Base-by-base conservation (phyloP, 2,888 invertebrate genomes). In the Mesorhabditis sp. region DNA sequence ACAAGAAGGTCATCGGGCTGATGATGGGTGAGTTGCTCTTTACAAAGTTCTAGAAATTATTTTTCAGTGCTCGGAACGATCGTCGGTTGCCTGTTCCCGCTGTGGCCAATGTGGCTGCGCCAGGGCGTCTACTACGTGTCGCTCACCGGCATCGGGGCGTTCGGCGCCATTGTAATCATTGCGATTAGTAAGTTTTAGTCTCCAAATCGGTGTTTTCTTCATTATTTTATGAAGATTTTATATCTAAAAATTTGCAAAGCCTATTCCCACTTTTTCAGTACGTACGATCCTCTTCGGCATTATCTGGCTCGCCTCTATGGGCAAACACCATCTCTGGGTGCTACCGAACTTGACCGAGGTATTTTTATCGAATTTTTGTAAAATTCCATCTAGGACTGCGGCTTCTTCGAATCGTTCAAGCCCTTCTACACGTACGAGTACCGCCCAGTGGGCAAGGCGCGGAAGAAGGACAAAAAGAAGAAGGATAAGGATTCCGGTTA, bases 321-420 rank as follows among this genome's bases (percentile, higher is more conserved):
- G 96, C 4, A 90, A 92, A 82, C 93, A 96, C 87, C 94, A 96
- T 86, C 90, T 99, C 77, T 98, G 98, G 97, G 90, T 99, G 76
- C 90, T 99, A 82, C 98, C 98, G n/a, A 99, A 99, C 88, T 89
- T 99, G 63, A 95, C 95, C 0, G 98, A 97, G 87, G 98, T 73
- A 63, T 69, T 45, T 13, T 43, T n/a, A 41, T 45, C 45, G 15
- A 7, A 66, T 66, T 67, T 70, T 6, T 28, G 28, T 28, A 28
- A 28, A 28, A 10, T 50, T n/a, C n/a, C n/a, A 50, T 50, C n/a
- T 45, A 74, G 72, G 78, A 99, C 86, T 97, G 97, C 44, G 96
- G 98, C 68, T 95, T 99, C 89, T 92, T 97, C 79, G 96, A 96
- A 5, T 97, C 96, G 0, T 98, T 98, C 89, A 94, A 94, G 92